phyloP scores from a whole-genome alignment of 2,797 vertebrate species.

The Glossophaga mutica region DNA sequence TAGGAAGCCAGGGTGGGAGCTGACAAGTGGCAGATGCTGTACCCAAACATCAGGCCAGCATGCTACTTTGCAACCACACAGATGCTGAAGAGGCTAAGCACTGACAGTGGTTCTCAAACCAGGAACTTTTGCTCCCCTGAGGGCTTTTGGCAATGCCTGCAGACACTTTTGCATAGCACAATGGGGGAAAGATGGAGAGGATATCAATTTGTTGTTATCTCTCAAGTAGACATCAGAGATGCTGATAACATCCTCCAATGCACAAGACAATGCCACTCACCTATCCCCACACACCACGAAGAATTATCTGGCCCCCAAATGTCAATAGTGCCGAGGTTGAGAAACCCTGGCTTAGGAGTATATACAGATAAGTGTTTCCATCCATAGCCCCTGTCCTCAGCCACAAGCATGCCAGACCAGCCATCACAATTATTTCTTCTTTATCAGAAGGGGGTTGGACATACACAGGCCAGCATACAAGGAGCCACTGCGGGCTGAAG shows the following conservation, averaged over 20 bases:
- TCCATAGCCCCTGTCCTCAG: neutral
- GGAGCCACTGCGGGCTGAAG: neutral
- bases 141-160: neutral
- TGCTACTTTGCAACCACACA: neutral
- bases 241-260: neutral
- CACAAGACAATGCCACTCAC: neutral
- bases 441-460: neutral
- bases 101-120: neutral
- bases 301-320: neutral
- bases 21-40: neutral
- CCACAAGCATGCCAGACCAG: neutral
- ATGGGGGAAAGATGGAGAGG: rapidly evolving
- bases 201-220: neutral
- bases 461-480: no score
- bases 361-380: neutral
- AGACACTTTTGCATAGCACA: neutral
- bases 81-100: neutral
- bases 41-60: neutral
- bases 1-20: neutral
- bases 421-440: neutral
- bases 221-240: neutral
- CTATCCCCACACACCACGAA: neutral
- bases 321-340: rapidly evolving
- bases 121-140: neutral
- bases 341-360: neutral